Percentiles rank a stretch among this genome's conserved stretches.
Conservation (phyloP, 2,888 invertebrate genomes). For the Erebia ligea region DNA sequence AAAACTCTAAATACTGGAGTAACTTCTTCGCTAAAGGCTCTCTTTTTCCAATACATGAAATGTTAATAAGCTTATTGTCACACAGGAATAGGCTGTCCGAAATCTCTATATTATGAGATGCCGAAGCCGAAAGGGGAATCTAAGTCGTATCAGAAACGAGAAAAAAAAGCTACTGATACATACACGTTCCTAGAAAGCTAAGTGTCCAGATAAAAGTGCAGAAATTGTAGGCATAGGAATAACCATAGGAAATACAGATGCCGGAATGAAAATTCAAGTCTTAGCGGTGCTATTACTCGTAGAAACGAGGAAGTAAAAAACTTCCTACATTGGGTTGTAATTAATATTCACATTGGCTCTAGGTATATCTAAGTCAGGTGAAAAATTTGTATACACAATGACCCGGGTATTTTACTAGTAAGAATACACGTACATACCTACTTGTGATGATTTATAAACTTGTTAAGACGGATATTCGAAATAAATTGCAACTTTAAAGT, state of each 20-base stretch:
- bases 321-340: constrained; percentile 7
- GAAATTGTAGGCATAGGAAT: background rate
- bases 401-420: background rate
- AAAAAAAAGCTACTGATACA: too few relatives aligned
- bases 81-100: too few relatives aligned
- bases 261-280: constrained; percentile 10
- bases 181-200: too few relatives aligned
- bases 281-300: background rate
- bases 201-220: background rate
- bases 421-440: background rate
- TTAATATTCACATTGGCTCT: background rate
- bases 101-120: too few relatives aligned
- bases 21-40: too few relatives aligned
- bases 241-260: background rate
- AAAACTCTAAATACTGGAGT: too few relatives aligned
- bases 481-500: constrained; percentile 17
- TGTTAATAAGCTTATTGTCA: too few relatives aligned
- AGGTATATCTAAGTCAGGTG: background rate
- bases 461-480: constrained; percentile 15
- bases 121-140: too few relatives aligned
- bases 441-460: constrained; percentile 7
- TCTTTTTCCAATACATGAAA: too few relatives aligned
- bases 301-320: constrained; percentile 17
- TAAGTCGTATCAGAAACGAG: too few relatives aligned
- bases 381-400: background rate